Conservation (phyloP, 1,140 invertebrate species). For the Drosophila orosa region DNA sequence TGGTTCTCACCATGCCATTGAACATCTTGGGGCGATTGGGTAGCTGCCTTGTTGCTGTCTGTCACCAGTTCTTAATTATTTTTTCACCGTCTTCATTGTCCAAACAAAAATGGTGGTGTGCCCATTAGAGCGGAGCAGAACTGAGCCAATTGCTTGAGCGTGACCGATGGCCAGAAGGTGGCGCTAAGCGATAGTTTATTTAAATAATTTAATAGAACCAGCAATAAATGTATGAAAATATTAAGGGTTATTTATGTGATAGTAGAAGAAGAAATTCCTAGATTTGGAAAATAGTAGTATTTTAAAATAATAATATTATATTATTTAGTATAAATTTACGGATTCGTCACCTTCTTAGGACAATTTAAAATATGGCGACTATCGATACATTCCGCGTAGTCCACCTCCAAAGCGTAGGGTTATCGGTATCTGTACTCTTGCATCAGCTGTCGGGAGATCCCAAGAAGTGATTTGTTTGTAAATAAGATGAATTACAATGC, state of each 20-base stretch:
- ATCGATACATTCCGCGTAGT: neutral
- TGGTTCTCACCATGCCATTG: conserved; percentile 84
- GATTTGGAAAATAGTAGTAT: neutral
- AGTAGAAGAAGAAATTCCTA: neutral
- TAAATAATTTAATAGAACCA: neutral
- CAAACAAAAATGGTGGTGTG: conserved; percentile 72
- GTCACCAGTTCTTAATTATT: conserved; percentile 21
- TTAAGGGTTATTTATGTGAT: neutral
- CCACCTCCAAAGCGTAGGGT: neutral
- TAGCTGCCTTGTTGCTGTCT: conserved; percentile 12
- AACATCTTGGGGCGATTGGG: conserved; percentile 64
- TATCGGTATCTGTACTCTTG: neutral
- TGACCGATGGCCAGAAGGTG: neutral
- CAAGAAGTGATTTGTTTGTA: conserved; percentile 9
- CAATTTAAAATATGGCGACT: neutral
- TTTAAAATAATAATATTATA: neutral
- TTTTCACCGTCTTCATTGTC: conserved; percentile 55
- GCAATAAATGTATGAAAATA: neutral
- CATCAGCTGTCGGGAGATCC: conserved; percentile 11
- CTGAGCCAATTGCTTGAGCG: neutral
- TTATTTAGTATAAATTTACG: neutral
- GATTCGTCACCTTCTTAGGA: neutral
- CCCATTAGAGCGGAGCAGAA: conserved; percentile 10
- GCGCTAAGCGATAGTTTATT: neutral
- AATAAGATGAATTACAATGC: conserved; percentile 67